phyloP scores from a whole-genome alignment of 2,888 invertebrate genomes.

The Hemithea aestivaria region DNA sequence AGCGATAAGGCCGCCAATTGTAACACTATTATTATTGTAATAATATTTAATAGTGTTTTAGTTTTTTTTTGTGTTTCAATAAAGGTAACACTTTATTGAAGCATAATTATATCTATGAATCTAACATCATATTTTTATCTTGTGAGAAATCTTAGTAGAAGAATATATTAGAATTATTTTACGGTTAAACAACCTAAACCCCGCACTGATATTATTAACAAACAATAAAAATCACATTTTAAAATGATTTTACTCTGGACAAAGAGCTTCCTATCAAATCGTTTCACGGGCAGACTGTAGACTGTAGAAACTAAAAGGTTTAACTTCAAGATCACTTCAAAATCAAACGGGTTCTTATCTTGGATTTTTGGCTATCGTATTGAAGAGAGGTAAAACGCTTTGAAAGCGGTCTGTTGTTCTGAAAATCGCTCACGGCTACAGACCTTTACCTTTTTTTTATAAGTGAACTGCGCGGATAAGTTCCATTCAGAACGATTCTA shows the following conservation, averaged over 20 bases:
- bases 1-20: no score
- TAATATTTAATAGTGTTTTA: no score
- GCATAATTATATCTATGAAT: no score
- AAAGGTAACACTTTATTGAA: no score
- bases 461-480: conserved; percentile 34
- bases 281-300: conserved; percentile 26
- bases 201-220: no score
- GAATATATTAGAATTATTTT: no score
- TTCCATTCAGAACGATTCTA: conserved; percentile 31
- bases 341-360: conserved; percentile 42
- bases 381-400: conserved; percentile 33
- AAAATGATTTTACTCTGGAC: neutral
- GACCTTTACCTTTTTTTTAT: conserved; percentile 44
- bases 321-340: conserved; percentile 35
- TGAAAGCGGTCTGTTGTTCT: conserved; percentile 47
- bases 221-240: neutral
- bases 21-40: no score
- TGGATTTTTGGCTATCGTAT: conserved; percentile 44
- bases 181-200: no score
- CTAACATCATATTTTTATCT: no score
- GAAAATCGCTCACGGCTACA: conserved; percentile 48
- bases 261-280: conserved; percentile 15
- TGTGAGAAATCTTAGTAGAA: no score
- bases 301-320: conserved; percentile 35
- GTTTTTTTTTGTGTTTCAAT: no score